Evolutionary conservation across 2,797 vertebrate species (phyloP).

Genomic region (Myripristis jacobus): DNA sequence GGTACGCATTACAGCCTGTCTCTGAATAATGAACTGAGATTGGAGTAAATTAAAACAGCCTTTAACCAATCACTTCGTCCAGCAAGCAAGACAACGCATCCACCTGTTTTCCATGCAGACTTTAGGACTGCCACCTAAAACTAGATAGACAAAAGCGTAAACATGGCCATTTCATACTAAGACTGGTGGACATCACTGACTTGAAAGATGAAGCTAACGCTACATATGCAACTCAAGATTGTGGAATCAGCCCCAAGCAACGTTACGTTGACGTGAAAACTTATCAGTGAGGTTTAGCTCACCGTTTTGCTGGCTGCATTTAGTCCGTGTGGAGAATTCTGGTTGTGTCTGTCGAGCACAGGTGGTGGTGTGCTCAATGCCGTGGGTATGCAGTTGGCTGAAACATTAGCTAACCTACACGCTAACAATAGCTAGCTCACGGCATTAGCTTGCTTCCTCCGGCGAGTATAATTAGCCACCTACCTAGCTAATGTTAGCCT

Average conservation of each 20-base stretch:
- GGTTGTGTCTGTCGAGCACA: slow-evolving; percentile 64
- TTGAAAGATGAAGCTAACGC: slow-evolving; percentile 73
- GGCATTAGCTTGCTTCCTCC: slow-evolving; percentile 65
- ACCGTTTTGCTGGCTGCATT: slow-evolving; percentile 56
- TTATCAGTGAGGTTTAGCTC: slow-evolving; percentile 44
- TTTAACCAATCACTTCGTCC: not conserved
- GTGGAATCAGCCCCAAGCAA: slow-evolving; percentile 41
- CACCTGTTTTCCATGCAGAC: not conserved
- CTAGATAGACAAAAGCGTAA: slow-evolving; percentile 13
- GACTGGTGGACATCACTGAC: slow-evolving; percentile 48
- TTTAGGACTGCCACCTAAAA: slow-evolving; percentile 6
- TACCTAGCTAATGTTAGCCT: slow-evolving; percentile 72
- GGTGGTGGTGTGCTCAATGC: slow-evolving; percentile 56
- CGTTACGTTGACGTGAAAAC: not conserved
- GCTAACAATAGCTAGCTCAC: slow-evolving; percentile 81
- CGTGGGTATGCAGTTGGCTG: slow-evolving; percentile 54
- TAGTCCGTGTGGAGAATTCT: slow-evolving; percentile 46
- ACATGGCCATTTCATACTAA: slow-evolving; percentile 57
- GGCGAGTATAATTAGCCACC: slow-evolving; percentile 80
- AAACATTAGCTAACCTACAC: slow-evolving; percentile 68
- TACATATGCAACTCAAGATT: slow-evolving; percentile 39
- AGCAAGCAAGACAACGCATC: not conserved
- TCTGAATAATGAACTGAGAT: not conserved
- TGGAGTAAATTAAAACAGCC: not conserved
- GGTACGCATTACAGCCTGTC: slow-evolving; percentile 29